Base-by-base conservation (phyloP, 2,888 invertebrate genomes). In the Microctonus hyperodae region DNA sequence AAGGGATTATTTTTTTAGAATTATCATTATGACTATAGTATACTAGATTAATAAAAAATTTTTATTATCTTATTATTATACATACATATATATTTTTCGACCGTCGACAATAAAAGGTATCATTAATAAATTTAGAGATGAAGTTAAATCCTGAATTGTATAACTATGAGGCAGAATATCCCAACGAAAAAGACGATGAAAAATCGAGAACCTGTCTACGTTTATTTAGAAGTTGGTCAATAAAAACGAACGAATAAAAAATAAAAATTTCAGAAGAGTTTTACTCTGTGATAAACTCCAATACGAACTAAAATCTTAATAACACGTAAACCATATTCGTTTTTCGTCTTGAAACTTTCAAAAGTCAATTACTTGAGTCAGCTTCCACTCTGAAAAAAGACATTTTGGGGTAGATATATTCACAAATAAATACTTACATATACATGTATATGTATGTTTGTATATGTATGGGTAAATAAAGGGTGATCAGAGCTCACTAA, bases 321-420 rank as follows among this genome's bases (percentile, higher is more conserved):
- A 25, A 33, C 28, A 59, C 44, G 59, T 59, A 59, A 59, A 59
- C 16, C 59, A 31, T 48, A 59, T 59, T 44, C n/a, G n/a, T 28
- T 59, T 59, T 44, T 44, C 33, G 60, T 65, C 59, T 65, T 33
- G 40, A 51, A n/a, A 44, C 40, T 65, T 60, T 65, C 44, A 31
- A 65, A 60, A 58, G 60, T 60, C 65, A 60, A 59, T 65, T 65
- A 60, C 44, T 40, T 44, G 60, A 60, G 33, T 65, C 55, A 40
- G 31, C n/a, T n/a, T 50, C 59, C 31, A 44, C 4, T 16, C 16
- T 9, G 16, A 16, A 16, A 5, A 35, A 31, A 13, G 23, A 51
- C 6, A 51, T 23, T n/a, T n/a, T n/a, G n/a, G n/a, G n/a, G 10
- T n/a, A 13, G 13, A 13, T 37, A 51, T 23, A 25, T 51, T 10